These are phyloP conservation scores for Acridotheres tristis DNA, from an alignment of 2,797 vertebrate genomes.

Conservation along the genomic window DNA sequence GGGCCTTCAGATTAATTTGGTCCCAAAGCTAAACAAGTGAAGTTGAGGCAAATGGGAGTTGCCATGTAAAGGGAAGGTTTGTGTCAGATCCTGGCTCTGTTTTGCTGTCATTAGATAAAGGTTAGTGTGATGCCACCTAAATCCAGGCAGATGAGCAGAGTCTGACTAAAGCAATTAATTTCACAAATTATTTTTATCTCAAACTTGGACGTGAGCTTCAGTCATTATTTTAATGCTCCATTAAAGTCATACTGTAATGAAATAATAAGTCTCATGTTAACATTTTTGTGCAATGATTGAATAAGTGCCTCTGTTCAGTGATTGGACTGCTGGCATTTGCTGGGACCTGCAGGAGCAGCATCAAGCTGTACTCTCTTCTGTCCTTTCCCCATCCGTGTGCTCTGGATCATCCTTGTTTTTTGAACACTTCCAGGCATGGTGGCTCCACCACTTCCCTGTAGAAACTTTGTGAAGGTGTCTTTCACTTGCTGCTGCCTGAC, in stretches of 20 bases:
- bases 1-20: background rate
- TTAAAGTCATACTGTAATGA: background rate
- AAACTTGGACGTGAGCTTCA: background rate
- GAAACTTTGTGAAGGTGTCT: background rate
- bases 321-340: background rate
- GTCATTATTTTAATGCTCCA: background rate
- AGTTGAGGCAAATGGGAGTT: background rate
- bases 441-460: background rate
- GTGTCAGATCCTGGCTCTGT: background rate
- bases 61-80: background rate
- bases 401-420: background rate
- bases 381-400: fast-evolving
- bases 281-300: background rate
- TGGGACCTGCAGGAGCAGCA: background rate
- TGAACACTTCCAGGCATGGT: background rate
- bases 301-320: background rate
- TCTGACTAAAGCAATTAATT: background rate
- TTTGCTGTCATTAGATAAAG: background rate
- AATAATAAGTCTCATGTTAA: background rate
- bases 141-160: background rate
- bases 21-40: background rate
- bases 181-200: background rate
- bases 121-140: background rate
- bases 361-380: background rate
- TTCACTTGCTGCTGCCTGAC: background rate